Percentiles rank a stretch among this genome's conserved stretches.
These are phyloP conservation scores for Scrobipalpa atriplicella DNA, from an alignment of 2,888 invertebrate genomes.

Conservation along the genomic window DNA sequence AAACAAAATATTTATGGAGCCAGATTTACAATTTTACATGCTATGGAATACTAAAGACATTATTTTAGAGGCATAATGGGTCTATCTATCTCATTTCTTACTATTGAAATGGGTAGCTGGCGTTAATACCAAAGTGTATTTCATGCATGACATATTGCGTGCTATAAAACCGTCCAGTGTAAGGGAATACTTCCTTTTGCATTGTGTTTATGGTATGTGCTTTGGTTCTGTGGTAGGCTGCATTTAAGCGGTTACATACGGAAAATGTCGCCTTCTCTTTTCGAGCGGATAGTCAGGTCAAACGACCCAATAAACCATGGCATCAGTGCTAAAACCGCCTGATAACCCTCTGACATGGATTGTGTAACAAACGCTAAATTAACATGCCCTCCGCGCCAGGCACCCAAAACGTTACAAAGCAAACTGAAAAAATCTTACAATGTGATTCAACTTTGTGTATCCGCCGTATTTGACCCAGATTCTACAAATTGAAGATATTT, in stretches of 20 bases:
- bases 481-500: too few relatives aligned
- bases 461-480: too few relatives aligned
- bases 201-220: slow-evolving; percentile 37
- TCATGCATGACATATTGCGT: slow-evolving; percentile 51
- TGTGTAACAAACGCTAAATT: too few relatives aligned
- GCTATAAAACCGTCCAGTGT: slow-evolving; percentile 65
- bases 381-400: too few relatives aligned
- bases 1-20: neutral
- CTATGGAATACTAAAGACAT: neutral
- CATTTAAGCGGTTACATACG: neutral
- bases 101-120: slow-evolving; percentile 25
- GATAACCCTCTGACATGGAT: too few relatives aligned
- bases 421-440: too few relatives aligned
- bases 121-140: slow-evolving; percentile 41
- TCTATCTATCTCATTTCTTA: slow-evolving; percentile 3
- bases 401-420: too few relatives aligned
- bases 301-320: too few relatives aligned
- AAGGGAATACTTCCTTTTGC: slow-evolving; percentile 61
- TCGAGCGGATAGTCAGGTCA: too few relatives aligned
- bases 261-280: neutral
- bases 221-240: neutral
- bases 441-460: too few relatives aligned
- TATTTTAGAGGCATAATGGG: neutral
- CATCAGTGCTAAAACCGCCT: too few relatives aligned
- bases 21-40: neutral